Evolutionary conservation across 1,140 invertebrate genomes (phyloP).

Genomic region (Apis cerana): DNA sequence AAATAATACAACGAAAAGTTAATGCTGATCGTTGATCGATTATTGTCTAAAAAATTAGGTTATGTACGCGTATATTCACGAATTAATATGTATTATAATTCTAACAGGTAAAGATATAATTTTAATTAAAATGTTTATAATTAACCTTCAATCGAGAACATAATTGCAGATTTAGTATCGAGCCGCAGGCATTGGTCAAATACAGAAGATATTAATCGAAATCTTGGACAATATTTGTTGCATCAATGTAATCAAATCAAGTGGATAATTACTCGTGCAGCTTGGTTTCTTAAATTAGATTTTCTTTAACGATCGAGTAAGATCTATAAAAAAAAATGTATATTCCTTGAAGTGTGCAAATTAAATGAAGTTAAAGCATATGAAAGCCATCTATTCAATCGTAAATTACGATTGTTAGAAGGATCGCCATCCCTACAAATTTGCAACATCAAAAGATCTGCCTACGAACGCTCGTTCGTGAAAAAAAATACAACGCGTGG

Average conservation of each 20-base stretch:
- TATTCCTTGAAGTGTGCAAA: conserved; percentile 25
- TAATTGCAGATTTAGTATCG: neutral
- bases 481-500: conserved; percentile 4
- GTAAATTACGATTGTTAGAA: conserved; percentile 22
- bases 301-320: too few species aligned
- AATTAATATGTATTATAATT: too few species aligned
- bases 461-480: neutral
- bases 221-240: conserved; percentile 7
- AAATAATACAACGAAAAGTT: neutral
- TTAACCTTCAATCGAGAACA: neutral
- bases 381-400: neutral
- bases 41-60: neutral
- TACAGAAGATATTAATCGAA: conserved; percentile 17
- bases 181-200: conserved; percentile 16
- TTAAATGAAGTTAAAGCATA: conserved; percentile 25
- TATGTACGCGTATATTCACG: neutral
- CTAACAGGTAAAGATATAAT: too few species aligned
- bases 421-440: conserved; percentile 42
- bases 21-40: neutral
- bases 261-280: conserved; percentile 1
- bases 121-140: neutral
- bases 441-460: conserved; percentile 7
- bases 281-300: neutral
- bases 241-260: conserved; percentile 16
- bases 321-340: too few species aligned